phyloP scores from a whole-genome alignment of 1,140 invertebrate genomes.

The Bombus pyrosoma region DNA sequence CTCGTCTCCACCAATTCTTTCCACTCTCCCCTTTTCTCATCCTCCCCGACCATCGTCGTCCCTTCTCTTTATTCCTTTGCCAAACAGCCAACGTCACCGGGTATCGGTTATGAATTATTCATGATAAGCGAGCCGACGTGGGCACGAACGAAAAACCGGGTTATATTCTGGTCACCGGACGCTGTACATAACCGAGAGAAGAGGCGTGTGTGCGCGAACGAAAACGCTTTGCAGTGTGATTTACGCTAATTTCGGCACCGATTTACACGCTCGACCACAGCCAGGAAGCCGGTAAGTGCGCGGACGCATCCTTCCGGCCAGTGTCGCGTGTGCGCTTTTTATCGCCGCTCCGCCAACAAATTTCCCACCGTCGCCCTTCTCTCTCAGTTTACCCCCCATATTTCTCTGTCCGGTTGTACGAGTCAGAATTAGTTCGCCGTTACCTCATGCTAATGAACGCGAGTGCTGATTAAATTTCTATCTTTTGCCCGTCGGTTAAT shows the following conservation, averaged over 20 bases:
- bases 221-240: slow-evolving; percentile 61
- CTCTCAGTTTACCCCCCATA: not conserved
- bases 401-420: not conserved
- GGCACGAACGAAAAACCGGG: slow-evolving; percentile 55
- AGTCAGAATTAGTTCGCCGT: slow-evolving; percentile 3
- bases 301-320: slow-evolving; percentile 62
- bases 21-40: not conserved
- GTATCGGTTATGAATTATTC: slow-evolving; percentile 71
- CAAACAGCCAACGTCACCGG: slow-evolving; percentile 52
- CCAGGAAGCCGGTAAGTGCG: slow-evolving; percentile 59
- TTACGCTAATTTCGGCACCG: slow-evolving; percentile 68
- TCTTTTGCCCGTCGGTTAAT: not conserved
- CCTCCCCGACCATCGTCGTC: not conserved
- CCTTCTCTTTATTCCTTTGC: slow-evolving; percentile 55
- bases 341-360: slow-evolving; percentile 35
- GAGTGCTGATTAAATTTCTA: slow-evolving; percentile 3
- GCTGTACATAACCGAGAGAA: slow-evolving; percentile 52
- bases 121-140: slow-evolving; percentile 52
- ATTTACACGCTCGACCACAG: slow-evolving; percentile 52
- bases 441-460: not conserved
- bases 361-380: not conserved
- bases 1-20: not conserved
- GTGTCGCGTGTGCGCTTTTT: slow-evolving; percentile 59
- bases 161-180: slow-evolving; percentile 61
- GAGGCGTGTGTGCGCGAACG: slow-evolving; percentile 30